phyloP scores from a whole-genome alignment of 2,888 invertebrate species.

The Danaus chrysippus region DNA sequence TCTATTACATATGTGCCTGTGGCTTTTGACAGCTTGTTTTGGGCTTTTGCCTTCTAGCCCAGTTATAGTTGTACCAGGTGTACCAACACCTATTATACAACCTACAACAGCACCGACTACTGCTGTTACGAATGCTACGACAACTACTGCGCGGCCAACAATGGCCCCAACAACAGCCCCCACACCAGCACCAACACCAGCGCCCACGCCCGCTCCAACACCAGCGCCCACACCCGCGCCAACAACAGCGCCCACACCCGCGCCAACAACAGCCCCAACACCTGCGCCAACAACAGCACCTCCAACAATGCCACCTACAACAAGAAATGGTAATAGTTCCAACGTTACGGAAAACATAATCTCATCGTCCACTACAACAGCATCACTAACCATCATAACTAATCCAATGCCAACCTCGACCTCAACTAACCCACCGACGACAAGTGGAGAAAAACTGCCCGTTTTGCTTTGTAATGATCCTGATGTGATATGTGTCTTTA shows the following conservation, averaged over 20 bases:
- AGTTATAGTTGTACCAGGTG: conserved; percentile 54
- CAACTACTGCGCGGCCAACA: conserved; percentile 20
- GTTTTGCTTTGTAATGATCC: conserved; percentile 66
- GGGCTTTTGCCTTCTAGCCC: conserved; percentile 62
- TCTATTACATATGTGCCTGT: conserved; percentile 60
- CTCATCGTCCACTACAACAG: conserved; percentile 29
- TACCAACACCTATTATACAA: conserved; percentile 61
- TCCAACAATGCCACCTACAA: conserved; percentile 28
- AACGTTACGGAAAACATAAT: conserved; percentile 24
- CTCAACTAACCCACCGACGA: conserved; percentile 23
- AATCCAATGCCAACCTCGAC: conserved; percentile 22
- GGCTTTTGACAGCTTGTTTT: conserved; percentile 72
- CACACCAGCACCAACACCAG: not conserved
- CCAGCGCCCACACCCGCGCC: conserved; percentile 31
- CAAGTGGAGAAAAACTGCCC: conserved; percentile 56
- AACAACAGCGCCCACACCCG: conserved; percentile 14
- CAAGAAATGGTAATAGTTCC: conserved; percentile 34
- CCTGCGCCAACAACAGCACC: conserved; percentile 25
- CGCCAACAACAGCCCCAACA: conserved; percentile 24
- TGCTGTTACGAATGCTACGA: conserved; percentile 31
- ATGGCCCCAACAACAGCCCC: conserved; percentile 27
- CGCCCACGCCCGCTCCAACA: conserved; percentile 32
- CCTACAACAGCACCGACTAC: conserved; percentile 56
- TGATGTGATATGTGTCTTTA: conserved; percentile 66
- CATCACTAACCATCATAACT: conserved; percentile 35